Percentiles rank a stretch among this genome's conserved stretches.
These are phyloP conservation scores for Cygnus olor DNA, from an alignment of 2,797 vertebrate genomes.

Conservation along the genomic window DNA sequence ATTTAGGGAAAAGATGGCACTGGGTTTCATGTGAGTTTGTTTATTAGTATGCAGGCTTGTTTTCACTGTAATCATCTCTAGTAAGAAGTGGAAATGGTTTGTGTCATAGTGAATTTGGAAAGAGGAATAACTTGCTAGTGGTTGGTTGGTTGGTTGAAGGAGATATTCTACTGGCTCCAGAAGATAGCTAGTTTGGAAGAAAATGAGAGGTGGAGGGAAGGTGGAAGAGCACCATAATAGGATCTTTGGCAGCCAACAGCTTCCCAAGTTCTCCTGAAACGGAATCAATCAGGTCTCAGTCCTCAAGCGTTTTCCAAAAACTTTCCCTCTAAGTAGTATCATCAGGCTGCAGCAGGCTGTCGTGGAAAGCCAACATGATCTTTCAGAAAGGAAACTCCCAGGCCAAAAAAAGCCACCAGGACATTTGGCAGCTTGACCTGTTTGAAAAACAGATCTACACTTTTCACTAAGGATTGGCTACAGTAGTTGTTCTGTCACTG, in stretches of 20 bases:
- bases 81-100: constrained; percentile 35
- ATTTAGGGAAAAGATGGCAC: constrained; percentile 5
- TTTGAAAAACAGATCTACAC: constrained; percentile 17
- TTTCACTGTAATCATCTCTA: constrained; percentile 46
- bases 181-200: constrained; percentile 63
- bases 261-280: constrained; percentile 61
- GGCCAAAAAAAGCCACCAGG: constrained; percentile 41
- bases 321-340: constrained; percentile 56
- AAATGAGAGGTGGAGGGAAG: constrained; percentile 57
- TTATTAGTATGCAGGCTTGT: constrained; percentile 42
- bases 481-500: neutral
- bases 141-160: neutral
- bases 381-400: constrained; percentile 63
- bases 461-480: neutral
- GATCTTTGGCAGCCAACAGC: constrained; percentile 54
- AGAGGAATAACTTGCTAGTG: neutral
- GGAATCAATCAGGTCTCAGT: constrained; percentile 47
- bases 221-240: constrained; percentile 64
- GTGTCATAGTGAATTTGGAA: constrained; percentile 32
- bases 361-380: neutral
- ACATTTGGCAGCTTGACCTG: constrained; percentile 49
- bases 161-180: constrained; percentile 49
- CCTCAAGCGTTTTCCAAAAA: constrained; percentile 45
- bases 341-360: constrained; percentile 29
- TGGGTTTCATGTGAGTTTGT: constrained; percentile 16